Conservation (phyloP, 2,797 vertebrate genomes). For the Onychomys torridus region DNA sequence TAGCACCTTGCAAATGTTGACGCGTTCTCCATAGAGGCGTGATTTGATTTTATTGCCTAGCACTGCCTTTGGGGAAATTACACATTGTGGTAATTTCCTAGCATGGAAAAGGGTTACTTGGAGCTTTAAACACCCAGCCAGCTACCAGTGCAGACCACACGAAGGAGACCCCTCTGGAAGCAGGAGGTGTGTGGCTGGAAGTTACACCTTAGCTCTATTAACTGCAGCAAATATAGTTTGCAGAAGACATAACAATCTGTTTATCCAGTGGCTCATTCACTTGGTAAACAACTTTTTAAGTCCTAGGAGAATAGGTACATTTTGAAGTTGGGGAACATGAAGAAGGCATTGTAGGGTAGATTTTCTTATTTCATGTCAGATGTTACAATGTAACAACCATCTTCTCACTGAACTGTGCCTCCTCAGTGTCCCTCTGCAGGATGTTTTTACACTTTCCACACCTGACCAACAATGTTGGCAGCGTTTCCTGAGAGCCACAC, state of each 20-base stretch:
- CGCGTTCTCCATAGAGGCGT: background rate
- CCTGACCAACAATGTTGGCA: background rate
- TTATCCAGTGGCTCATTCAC: background rate
- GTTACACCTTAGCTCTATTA: background rate
- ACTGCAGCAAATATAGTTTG: background rate
- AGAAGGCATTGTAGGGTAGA: background rate
- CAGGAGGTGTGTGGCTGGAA: background rate
- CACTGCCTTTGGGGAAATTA: background rate
- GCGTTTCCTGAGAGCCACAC: background rate
- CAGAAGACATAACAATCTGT: background rate
- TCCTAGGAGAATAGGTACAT: background rate
- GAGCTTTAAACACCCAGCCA: background rate
- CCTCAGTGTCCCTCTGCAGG: background rate
- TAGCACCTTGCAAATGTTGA: background rate
- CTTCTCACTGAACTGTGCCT: background rate
- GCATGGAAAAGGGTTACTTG: background rate
- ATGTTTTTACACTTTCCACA: background rate
- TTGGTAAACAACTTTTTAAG: background rate
- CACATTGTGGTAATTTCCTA: background rate
- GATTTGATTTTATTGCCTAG: background rate
- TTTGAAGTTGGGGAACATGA: background rate
- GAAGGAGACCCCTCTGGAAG: background rate
- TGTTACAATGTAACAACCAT: fast-evolving
- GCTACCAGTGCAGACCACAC: background rate
- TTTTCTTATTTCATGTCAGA: background rate